Evolutionary conservation across 2,888 invertebrate species (phyloP).

Genomic region (Callosobruchus maculatus): DNA sequence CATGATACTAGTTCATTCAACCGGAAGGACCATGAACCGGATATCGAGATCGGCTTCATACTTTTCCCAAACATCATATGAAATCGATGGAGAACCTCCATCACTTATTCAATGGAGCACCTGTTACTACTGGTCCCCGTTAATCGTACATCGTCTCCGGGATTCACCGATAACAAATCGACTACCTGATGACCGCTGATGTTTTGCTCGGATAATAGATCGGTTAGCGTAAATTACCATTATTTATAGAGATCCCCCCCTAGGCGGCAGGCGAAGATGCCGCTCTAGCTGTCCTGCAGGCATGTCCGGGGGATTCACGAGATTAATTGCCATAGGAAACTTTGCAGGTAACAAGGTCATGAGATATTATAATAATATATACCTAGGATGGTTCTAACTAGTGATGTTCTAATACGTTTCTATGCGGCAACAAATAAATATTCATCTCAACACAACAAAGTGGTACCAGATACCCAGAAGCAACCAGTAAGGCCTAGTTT

Average conservation of each 20-base stretch:
- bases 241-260: not conserved
- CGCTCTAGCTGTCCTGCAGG: not conserved
- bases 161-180: not conserved
- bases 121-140: not conserved
- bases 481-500: too few relatives aligned
- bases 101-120: not conserved
- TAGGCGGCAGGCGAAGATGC: not conserved
- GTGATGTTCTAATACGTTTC: too few relatives aligned
- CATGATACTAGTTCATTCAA: too few relatives aligned
- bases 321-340: not conserved
- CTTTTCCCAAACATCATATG: too few relatives aligned
- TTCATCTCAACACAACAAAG: too few relatives aligned
- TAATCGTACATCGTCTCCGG: not conserved
- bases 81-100: not conserved
- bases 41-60: too few relatives aligned
- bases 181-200: not conserved
- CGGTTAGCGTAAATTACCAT: not conserved
- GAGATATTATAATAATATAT: too few relatives aligned
- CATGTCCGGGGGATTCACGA: not conserved
- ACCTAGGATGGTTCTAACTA: too few relatives aligned
- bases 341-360: not conserved
- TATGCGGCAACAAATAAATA: too few relatives aligned
- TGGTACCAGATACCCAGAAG: too few relatives aligned
- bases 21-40: too few relatives aligned
- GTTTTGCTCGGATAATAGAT: not conserved